Conservation (phyloP, 1,140 invertebrate genomes). For the Paramacrobiotus metropolitanus region DNA sequence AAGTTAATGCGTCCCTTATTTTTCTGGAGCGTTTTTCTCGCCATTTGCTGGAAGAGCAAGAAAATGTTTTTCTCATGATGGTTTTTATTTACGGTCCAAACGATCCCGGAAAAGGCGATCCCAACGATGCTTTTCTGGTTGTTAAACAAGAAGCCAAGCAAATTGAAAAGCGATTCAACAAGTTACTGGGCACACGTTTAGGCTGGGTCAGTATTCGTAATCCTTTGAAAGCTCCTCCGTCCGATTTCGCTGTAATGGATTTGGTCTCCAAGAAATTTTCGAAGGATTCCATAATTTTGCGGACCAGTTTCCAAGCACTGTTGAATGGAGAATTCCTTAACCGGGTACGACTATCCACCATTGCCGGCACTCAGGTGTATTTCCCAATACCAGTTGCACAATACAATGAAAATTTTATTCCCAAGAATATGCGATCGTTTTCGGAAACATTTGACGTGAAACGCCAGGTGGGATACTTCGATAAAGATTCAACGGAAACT, state of each 20-base stretch:
- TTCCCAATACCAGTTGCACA: constrained; percentile 54
- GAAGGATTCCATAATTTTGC: constrained; percentile 16
- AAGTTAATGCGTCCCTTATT: constrained; percentile 27
- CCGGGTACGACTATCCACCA: constrained; percentile 60
- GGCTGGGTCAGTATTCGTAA: neutral
- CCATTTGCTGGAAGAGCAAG: constrained; percentile 42
- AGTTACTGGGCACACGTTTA: constrained; percentile 23
- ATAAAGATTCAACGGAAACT: neutral
- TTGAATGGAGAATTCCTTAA: neutral
- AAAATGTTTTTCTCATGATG: constrained; percentile 48
- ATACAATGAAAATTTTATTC: constrained; percentile 36
- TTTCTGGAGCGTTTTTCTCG: constrained; percentile 46
- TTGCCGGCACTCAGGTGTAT: constrained; percentile 49
- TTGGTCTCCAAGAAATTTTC: constrained; percentile 38
- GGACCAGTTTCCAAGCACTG: constrained; percentile 13
- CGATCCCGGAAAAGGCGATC: constrained; percentile 11
- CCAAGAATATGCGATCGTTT: too few relatives aligned
- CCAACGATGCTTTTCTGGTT: constrained; percentile 28
- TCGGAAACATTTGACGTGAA: constrained; percentile 1
- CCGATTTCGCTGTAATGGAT: constrained; percentile 42
- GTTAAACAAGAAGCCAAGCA: constrained; percentile 27
- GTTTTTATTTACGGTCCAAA: constrained; percentile 20
- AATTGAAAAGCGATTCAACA: neutral
- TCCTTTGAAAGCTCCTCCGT: constrained; percentile 8
- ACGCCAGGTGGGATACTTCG: neutral